phyloP scores from a whole-genome alignment of 35 echinoderm and acorn worm species.

The Apostichopus parvimensis region DNA sequence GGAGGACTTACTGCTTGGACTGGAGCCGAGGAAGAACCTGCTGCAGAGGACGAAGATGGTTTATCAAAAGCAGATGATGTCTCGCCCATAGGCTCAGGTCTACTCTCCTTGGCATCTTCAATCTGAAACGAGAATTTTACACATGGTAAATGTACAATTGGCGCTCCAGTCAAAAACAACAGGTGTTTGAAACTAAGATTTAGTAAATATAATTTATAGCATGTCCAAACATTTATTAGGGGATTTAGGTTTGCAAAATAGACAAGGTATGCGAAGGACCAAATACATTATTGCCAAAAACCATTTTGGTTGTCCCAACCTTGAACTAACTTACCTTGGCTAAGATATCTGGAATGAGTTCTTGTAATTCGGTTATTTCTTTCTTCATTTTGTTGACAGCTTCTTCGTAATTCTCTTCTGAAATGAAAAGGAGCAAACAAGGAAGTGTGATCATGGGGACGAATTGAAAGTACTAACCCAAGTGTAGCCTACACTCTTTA shows the following conservation, averaged over 20 bases:
- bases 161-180: no score
- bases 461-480: no score
- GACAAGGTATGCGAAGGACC: no score
- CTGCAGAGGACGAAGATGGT: conserved; percentile 57
- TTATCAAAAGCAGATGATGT: conserved; percentile 56
- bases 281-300: no score
- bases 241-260: no score
- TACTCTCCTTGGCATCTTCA: conserved; percentile 91
- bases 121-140: conserved; percentile 47
- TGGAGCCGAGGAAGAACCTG: conserved; percentile 25
- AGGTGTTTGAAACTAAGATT: no score
- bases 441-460: no score
- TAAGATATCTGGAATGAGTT: conserved; percentile 87
- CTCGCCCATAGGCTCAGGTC: background rate
- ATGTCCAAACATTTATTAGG: no score
- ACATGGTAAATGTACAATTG: no score
- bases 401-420: conserved; percentile 67
- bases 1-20: background rate
- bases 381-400: conserved; percentile 57
- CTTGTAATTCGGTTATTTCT: conserved; percentile 86
- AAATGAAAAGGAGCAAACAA: background rate
- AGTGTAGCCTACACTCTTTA: no score
- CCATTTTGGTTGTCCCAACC: no score
- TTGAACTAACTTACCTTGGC: conserved; percentile 64
- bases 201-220: no score